Base-by-base conservation (phyloP, 1,140 invertebrate species). In the Diuraphis noxia region DNA sequence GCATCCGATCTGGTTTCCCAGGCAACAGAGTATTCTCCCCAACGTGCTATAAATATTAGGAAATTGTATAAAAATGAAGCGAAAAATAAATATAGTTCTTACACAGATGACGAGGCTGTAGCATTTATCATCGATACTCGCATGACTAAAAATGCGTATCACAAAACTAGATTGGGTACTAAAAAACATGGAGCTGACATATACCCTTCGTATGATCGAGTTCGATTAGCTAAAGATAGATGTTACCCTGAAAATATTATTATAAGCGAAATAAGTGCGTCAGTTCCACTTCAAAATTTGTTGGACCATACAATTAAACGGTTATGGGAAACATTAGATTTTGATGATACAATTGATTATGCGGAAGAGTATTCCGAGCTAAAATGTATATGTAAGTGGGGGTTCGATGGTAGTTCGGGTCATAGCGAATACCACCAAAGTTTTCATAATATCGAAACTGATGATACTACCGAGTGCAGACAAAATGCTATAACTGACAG, bases 211-310 rank as follows among this genome's bases (percentile, higher is more conserved):
- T 79, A 90, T 90, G 63, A 90, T 41, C 17, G 30, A 43, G 13
- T 90, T 79, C 40, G 43, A 79, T 17, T 25, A 5, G 40, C 56
- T 49, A 90, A 90, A 81, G 1, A n/a, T 3, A 72, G n/a, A 34
- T 90, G 56, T 81, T 90, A 90, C 38, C 88, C 88, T 10, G 25
- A 90, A 36, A 90, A 81, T 77, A 89, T 89, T 77, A 30, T 30
- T 25, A 30, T 63, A 17, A 77, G 38, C 30, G 88, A 89, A 41
- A 10, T 34, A 72, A 43, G 38, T 17, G 88, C 52, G 21, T 43
- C 36, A 41, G 63, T 89, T 72, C 38, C 56, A 5, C 38, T 89
- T 30, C 38, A 89, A 77, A 0, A 72, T 89, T 89, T 89, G 25
- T 41, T 89, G 19, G 23, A 89, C 25, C 88, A 89, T 79, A 89